A percentile compares a stretch with the other conserved stretches of the same genome.
phyloP scores from a whole-genome alignment of 2,888 invertebrate genomes.

The Pachycephus smyrnensis region DNA sequence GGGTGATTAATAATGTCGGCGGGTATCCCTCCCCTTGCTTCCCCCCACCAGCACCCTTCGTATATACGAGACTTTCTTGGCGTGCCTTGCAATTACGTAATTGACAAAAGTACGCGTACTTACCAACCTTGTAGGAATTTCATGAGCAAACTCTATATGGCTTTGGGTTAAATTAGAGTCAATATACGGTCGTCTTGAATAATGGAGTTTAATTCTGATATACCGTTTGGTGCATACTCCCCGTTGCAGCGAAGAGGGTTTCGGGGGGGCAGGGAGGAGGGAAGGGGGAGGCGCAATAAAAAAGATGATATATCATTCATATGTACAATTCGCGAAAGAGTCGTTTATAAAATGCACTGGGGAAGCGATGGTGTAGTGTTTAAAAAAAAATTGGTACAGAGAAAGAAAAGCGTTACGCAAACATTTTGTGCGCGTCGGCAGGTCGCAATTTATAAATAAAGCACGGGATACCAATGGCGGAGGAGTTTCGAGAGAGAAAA shows the following conservation, averaged over 20 bases:
- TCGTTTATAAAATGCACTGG: not conserved
- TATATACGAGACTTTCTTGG: too few species aligned
- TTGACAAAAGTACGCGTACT: not conserved
- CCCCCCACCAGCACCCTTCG: rapidly evolving
- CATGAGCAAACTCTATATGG: not conserved
- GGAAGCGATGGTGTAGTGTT: too few species aligned
- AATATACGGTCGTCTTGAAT: not conserved
- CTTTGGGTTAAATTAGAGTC: not conserved
- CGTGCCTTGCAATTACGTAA: not conserved
- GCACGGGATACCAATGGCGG: too few species aligned
- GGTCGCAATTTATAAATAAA: not conserved
- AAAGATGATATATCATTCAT: not conserved
- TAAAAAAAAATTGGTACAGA: not conserved
- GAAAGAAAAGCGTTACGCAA: not conserved
- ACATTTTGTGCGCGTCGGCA: not conserved
- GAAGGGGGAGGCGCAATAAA: not conserved
- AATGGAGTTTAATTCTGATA: not conserved
- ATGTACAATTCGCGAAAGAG: not conserved
- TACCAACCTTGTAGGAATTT: not conserved
- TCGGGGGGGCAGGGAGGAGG: too few species aligned
- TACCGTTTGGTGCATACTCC: not conserved
- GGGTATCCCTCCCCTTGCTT: not conserved
- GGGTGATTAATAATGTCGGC: not conserved
- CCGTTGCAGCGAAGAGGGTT: not conserved
- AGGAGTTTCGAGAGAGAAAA: not conserved